Conservation (phyloP, 2,797 vertebrate genomes). For the Thaleichthys pacificus region DNA sequence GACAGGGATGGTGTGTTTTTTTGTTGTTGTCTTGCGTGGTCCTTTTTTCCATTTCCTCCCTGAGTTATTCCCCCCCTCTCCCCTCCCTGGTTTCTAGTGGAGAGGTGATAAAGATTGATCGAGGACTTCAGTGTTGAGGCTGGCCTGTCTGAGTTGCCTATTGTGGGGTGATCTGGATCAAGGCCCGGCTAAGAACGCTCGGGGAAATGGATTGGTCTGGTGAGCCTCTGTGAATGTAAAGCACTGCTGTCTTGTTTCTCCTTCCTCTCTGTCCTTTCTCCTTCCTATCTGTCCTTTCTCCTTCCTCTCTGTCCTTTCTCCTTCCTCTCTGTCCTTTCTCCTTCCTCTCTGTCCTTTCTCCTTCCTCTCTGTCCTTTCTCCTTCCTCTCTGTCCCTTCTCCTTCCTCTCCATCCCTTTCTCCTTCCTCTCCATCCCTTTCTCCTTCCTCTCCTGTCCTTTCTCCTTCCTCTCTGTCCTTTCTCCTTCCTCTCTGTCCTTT, state of each 20-base stretch:
- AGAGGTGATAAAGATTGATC: conserved; percentile 39
- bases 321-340: too few relatives aligned
- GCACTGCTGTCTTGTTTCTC: neutral
- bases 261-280: neutral
- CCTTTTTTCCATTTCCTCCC: neutral
- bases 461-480: too few relatives aligned
- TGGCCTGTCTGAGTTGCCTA: conserved; percentile 18
- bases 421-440: conserved; percentile 23
- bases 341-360: too few relatives aligned
- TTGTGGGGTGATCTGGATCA: conserved; percentile 18
- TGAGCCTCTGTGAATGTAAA: conserved; percentile 1
- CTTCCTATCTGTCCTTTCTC: neutral
- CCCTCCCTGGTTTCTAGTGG: conserved; percentile 7
- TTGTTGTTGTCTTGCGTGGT: neutral
- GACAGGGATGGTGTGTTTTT: neutral
- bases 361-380: too few relatives aligned
- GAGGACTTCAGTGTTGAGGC: conserved; percentile 4
- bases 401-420: too few relatives aligned
- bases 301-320: too few relatives aligned
- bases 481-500: too few relatives aligned
- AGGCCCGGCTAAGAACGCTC: conserved; percentile 19
- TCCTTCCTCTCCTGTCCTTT: neutral
- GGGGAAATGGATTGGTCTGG: conserved; percentile 7
- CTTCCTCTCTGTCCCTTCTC: too few relatives aligned
- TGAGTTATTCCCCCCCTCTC: neutral